These are phyloP conservation scores for Pygocentrus nattereri DNA, from an alignment of 2,797 vertebrate genomes.

Conservation along the genomic window DNA sequence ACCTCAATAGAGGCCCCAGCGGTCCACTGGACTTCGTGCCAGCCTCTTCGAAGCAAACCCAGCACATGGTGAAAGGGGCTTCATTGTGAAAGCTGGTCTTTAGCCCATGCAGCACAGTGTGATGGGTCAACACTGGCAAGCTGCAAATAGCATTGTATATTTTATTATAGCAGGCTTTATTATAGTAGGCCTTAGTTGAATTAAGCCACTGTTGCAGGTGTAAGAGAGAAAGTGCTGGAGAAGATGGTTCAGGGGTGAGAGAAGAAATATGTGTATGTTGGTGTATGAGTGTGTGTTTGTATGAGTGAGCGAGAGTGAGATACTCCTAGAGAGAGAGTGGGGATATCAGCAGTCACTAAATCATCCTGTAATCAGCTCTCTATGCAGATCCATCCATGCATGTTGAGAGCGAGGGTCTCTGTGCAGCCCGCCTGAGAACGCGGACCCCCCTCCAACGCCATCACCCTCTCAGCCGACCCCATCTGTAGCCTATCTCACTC, in stretches of 20 bases:
- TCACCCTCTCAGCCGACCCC: conserved; percentile 75
- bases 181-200: conserved; percentile 16
- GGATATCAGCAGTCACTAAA: conserved; percentile 75
- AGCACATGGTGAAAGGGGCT: conserved; percentile 41
- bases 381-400: conserved; percentile 68
- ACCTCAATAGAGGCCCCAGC: conserved; percentile 60
- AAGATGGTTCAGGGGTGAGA: conserved; percentile 23
- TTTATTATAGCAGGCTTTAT: conserved; percentile 38
- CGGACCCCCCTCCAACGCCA: conserved; percentile 49
- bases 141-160: conserved; percentile 45
- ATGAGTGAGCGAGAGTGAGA: background rate
- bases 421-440: conserved; percentile 63
- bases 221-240: conserved; percentile 18
- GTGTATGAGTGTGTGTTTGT: background rate
- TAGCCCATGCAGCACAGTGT: conserved; percentile 43
- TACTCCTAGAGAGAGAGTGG: conserved; percentile 11
- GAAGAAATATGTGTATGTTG: conserved; percentile 17
- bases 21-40: conserved; percentile 62
- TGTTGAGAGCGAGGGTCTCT: conserved; percentile 69
- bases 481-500: conserved; percentile 80
- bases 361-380: conserved; percentile 76
- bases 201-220: conserved; percentile 38
- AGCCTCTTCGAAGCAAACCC: conserved; percentile 63
- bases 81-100: conserved; percentile 48
- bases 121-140: conserved; percentile 48